Base-by-base conservation (phyloP, 2,888 invertebrate species). In the Poecilus cupreus region DNA sequence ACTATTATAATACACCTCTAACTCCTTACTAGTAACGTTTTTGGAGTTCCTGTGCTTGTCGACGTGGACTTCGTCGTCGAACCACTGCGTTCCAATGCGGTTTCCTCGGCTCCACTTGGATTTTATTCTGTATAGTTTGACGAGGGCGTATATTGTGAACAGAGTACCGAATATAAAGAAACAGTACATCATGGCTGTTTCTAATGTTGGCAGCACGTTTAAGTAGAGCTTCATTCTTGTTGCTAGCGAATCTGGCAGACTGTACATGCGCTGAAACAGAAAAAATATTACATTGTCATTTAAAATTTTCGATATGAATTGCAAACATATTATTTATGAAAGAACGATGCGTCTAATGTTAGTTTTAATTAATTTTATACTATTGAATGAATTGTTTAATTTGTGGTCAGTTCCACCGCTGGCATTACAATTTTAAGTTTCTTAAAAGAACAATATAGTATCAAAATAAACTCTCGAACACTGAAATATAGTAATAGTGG, bases 141-240 rank as follows among this genome's bases (percentile, higher is more conserved):
- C 87, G 0, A 93, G 88, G 10, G 92, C 88, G 60, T 92, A 87
- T 0, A 92, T 87, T 8, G 94, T 88, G 32, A 92, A 88, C 0
- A 90, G 84, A 0, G 90, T 90, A 0, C 92, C 91, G 0, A 90
- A 83, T 51, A 92, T 87, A 83, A 93, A 90, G 0, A 89, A 85
- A 0, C 90, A 70, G 85, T 93, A 94, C 88, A 92, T 92, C 0
- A 90, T 86, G 0, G 88, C 88, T 81, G 90, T 89, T 87, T 94
- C 93, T 0, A 93, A 90, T 0, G 92, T 85, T 0, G 96, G 96
- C 2, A 95, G 87, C 3, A 94, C 90, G 86, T 94, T 94, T 3
- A 96, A 88, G 87, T 96, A 96, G 10, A 96, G 88, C 83, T 91
- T 91, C 89, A 96, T 96, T 22, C 93, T 92, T 26, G 91, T 89